Evolutionary conservation across 2,113 vertebrate species (phyloP).

Genomic region (Chrysochloris asiatica): DNA sequence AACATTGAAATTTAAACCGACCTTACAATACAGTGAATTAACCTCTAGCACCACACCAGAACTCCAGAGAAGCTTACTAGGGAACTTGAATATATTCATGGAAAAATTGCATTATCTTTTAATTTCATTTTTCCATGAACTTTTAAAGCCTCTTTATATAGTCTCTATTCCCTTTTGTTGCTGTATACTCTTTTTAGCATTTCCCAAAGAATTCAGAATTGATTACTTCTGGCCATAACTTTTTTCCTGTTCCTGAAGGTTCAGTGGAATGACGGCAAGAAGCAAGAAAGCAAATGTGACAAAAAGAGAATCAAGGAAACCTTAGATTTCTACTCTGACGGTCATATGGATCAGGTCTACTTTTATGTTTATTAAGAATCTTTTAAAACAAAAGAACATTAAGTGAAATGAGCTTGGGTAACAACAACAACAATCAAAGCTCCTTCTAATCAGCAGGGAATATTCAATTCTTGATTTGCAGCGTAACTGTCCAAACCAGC

Average conservation of each 20-base stretch:
- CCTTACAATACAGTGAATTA: too few relatives aligned
- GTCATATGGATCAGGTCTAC: conserved; percentile 45
- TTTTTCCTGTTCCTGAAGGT: neutral
- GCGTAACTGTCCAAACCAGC: neutral
- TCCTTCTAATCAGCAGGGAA: conserved; percentile 49
- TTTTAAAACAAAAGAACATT: conserved; percentile 65
- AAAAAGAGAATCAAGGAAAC: conserved; percentile 47
- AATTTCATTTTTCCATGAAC: too few relatives aligned
- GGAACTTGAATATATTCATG: too few relatives aligned
- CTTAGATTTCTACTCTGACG: neutral
- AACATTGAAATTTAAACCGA: too few relatives aligned
- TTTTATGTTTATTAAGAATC: conserved; percentile 56
- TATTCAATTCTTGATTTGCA: conserved; percentile 53
- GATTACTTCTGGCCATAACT: neutral
- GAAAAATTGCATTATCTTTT: too few relatives aligned
- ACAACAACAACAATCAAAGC: conserved; percentile 35
- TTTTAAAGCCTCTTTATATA: neutral
- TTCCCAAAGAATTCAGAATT: conserved; percentile 40
- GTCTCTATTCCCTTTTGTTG: neutral
- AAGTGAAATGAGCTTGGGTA: conserved; percentile 38
- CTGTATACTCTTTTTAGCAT: neutral
- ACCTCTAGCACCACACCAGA: too few relatives aligned
- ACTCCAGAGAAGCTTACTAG: too few relatives aligned
- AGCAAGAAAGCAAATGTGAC: conserved; percentile 6
- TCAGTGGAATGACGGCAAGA: neutral